Evolutionary conservation across 2,113 vertebrate genomes (phyloP).

Genomic region (Mus spicilegus): DNA sequence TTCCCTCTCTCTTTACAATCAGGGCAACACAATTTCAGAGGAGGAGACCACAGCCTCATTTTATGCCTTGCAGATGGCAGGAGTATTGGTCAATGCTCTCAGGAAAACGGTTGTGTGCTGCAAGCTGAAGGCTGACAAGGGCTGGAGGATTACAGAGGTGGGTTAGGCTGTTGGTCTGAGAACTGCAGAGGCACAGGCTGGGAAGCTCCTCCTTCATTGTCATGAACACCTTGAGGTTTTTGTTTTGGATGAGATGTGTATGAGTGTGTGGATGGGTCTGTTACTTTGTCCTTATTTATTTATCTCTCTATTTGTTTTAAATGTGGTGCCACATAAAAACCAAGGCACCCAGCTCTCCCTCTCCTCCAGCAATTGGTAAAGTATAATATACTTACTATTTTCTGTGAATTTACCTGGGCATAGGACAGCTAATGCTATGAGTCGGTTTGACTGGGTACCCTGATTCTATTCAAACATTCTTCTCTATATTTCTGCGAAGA

Average conservation of each 20-base stretch:
- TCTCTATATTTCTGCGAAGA: not conserved
- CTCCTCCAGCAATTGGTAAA: not conserved
- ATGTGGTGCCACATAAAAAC: not conserved
- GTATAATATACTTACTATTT: not conserved
- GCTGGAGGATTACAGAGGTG: no score
- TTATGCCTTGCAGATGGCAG: not conserved
- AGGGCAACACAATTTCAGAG: not conserved
- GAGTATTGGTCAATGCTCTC: no score
- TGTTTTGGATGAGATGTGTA: not conserved
- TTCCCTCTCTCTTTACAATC: not conserved
- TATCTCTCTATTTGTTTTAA: not conserved
- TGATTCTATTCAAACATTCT: not conserved
- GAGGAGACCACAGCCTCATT: not conserved
- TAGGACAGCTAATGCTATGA: not conserved
- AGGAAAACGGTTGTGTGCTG: no score
- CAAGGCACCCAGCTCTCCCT: not conserved
- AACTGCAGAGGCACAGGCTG: no score
- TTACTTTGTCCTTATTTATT: not conserved
- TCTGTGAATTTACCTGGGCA: not conserved
- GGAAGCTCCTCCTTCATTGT: not conserved
- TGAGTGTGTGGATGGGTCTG: not conserved
- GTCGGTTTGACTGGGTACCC: not conserved
- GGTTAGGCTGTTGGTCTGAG: not conserved
- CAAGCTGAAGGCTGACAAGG: not conserved
- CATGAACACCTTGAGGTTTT: not conserved